Evolutionary conservation across 2,113 vertebrate species (phyloP).

Genomic region (Ancistrus triradiatus): DNA sequence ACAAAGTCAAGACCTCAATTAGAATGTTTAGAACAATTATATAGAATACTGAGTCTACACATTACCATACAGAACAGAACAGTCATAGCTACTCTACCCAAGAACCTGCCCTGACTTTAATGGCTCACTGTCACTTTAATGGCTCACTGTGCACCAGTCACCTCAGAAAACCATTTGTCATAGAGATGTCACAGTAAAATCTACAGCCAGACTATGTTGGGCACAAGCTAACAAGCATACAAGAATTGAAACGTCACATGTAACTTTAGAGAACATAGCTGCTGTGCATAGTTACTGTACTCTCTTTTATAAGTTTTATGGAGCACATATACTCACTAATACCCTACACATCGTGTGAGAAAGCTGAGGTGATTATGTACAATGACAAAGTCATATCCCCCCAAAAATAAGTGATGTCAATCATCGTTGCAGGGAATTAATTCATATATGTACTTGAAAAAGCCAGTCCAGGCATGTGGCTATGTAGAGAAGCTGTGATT

Average conservation of each 20-base stretch:
- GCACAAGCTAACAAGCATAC: conserved; percentile 56
- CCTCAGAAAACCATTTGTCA: conserved; percentile 65
- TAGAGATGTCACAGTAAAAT: conserved; percentile 64
- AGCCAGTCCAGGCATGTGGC: background rate
- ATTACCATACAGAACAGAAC: too few species aligned
- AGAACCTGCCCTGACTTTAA: background rate
- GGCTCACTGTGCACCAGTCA: conserved; percentile 1
- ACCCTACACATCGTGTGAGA: background rate
- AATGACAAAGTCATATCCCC: conserved; percentile 39
- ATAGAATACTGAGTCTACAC: background rate
- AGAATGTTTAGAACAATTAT: background rate
- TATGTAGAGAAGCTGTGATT: too few species aligned
- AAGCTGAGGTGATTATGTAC: conserved; percentile 9
- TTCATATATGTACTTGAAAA: conserved; percentile 44
- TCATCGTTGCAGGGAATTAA: conserved; percentile 31
- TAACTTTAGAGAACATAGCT: background rate
- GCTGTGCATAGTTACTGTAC: too few species aligned
- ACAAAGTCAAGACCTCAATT: background rate
- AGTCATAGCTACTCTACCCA: background rate
- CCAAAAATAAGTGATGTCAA: conserved; percentile 43
- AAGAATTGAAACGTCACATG: conserved; percentile 3
- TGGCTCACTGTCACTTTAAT: conserved; percentile 30
- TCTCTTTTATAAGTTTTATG: background rate
- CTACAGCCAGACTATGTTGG: conserved; percentile 52
- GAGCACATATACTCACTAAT: background rate